Evolutionary conservation across 2,888 invertebrate genomes (phyloP).

Genomic region (Scaeva pyrastri): DNA sequence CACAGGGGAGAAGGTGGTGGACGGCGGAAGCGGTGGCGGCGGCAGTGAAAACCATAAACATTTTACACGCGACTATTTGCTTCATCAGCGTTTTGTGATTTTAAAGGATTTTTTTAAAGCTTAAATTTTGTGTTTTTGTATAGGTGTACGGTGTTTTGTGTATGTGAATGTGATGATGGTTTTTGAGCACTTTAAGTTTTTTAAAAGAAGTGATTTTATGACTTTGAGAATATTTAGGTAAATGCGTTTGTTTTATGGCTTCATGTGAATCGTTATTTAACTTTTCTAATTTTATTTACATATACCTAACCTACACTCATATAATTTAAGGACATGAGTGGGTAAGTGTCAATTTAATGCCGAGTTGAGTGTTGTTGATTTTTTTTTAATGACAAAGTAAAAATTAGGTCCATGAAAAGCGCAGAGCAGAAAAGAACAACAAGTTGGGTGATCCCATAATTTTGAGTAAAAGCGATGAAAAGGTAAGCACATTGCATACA

Average conservation of each 20-base stretch:
- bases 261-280: conserved; percentile 17
- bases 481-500: too few relatives aligned
- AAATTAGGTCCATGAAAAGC: too few relatives aligned
- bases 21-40: too few relatives aligned
- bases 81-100: conserved; percentile 43
- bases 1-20: too few relatives aligned
- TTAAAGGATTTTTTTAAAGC: neutral
- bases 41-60: conserved; percentile 49
- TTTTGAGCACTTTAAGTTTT: conserved; percentile 1
- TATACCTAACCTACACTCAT: too few relatives aligned
- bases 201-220: conserved; percentile 59
- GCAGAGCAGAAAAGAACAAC: too few relatives aligned
- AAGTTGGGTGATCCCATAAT: too few relatives aligned
- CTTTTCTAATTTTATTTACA: conserved; percentile 52
- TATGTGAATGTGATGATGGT: neutral
- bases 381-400: too few relatives aligned
- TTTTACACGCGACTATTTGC: conserved; percentile 65
- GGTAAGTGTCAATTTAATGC: neutral
- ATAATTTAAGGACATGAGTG: neutral
- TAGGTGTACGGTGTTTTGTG: neutral
- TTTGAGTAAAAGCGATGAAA: too few relatives aligned
- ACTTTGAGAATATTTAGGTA: conserved; percentile 18
- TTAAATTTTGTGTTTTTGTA: neutral
- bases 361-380: too few relatives aligned
- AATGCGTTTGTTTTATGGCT: conserved; percentile 46